Conservation (phyloP, 2,797 vertebrate species). For the Bufotes viridis region DNA sequence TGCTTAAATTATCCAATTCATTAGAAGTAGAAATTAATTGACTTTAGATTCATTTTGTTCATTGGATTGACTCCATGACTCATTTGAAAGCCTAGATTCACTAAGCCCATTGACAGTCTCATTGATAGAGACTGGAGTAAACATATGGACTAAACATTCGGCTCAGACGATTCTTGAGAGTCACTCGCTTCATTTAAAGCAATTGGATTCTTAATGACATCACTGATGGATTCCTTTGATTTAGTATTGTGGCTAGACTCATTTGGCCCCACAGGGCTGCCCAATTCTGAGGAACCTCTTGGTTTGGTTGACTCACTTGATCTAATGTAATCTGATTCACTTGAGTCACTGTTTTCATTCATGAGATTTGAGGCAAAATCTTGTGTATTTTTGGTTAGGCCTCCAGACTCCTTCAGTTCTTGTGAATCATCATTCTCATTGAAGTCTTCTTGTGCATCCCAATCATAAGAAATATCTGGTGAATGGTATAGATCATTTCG, state of each 20-base stretch:
- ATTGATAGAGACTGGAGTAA: background rate
- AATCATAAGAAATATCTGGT: constrained; percentile 8
- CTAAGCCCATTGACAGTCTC: background rate
- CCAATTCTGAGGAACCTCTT: constrained; percentile 2
- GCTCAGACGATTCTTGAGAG: background rate
- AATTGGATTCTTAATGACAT: background rate
- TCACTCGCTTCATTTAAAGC: background rate
- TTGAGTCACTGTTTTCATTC: constrained; percentile 17
- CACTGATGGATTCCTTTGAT: constrained; percentile 13
- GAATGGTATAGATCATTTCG: background rate
- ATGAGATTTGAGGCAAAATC: background rate
- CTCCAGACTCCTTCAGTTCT: background rate
- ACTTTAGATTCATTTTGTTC: background rate
- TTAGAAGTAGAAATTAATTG: constrained; percentile 9
- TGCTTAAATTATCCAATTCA: background rate
- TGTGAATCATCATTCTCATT: background rate
- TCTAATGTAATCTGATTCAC: background rate
- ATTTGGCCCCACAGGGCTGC: background rate
- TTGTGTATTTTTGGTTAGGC: background rate
- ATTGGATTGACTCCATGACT: background rate
- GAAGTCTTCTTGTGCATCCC: background rate
- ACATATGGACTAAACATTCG: background rate
- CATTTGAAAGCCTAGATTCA: background rate
- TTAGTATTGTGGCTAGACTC: constrained; percentile 7
- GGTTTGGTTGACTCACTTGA: background rate